These are phyloP conservation scores for Acheta domesticus DNA, from an alignment of 2,888 invertebrate genomes.

Conservation along the genomic window DNA sequence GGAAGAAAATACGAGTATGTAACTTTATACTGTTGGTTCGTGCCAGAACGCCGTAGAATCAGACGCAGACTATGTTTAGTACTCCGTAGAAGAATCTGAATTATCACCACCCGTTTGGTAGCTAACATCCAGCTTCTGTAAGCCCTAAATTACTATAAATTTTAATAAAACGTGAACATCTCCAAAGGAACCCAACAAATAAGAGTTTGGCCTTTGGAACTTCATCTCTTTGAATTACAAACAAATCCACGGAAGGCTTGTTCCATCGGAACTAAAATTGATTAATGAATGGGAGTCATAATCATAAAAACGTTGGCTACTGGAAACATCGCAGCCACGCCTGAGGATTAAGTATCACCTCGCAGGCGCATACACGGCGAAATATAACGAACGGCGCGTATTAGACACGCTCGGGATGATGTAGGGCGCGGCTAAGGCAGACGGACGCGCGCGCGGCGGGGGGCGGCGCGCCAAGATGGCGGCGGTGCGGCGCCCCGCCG, in stretches of 20 bases:
- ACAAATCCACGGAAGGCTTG: conserved; percentile 1
- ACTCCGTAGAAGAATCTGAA: not conserved
- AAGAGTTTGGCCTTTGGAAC: not conserved
- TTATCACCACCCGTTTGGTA: not conserved
- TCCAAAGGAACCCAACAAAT: not conserved
- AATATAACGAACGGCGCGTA: not conserved
- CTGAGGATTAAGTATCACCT: not conserved
- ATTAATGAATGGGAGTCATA: conserved; percentile 18
- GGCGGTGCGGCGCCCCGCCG: too few species aligned
- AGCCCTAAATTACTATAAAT: conserved; percentile 8
- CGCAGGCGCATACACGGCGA: not conserved
- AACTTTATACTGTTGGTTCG: not conserved
- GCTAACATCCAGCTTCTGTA: not conserved
- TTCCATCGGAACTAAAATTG: not conserved
- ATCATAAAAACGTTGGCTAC: conserved; percentile 18
- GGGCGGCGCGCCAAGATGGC: not conserved
- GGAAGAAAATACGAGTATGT: too few species aligned
- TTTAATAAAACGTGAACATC: conserved; percentile 4
- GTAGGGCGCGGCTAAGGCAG: not conserved
- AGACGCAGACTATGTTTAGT: not conserved
- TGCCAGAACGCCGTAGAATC: not conserved
- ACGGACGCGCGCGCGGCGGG: not conserved
- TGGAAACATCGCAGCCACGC: not conserved
- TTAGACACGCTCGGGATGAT: not conserved
- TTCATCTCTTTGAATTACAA: not conserved